Percentiles rank a stretch among this genome's conserved stretches.
These are phyloP conservation scores for Tetheella fluctuosa DNA, from an alignment of 2,888 invertebrate genomes.

Conservation along the genomic window DNA sequence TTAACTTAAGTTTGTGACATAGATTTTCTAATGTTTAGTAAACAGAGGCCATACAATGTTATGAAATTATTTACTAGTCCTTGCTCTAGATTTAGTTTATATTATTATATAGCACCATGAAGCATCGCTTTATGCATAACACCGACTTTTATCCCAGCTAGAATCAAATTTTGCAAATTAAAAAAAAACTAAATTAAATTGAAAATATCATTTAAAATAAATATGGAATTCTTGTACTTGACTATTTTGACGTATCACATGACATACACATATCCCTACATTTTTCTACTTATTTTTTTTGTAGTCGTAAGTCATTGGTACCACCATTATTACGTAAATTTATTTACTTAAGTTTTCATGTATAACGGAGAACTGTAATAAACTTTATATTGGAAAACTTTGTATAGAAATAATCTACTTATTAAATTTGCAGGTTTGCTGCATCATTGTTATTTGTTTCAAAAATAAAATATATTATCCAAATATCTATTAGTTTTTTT, in stretches of 20 bases:
- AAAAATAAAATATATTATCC: slow-evolving; percentile 68
- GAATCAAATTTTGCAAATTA: no score
- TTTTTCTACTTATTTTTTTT: slow-evolving; percentile 15
- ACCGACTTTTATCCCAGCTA: not conserved
- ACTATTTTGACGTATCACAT: not conserved
- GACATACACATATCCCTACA: slow-evolving; percentile 20
- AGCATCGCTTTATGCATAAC: no score
- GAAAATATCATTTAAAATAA: no score
- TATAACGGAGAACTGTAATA: not conserved
- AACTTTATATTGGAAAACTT: slow-evolving; percentile 30
- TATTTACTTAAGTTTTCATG: slow-evolving; percentile 20
- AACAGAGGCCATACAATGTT: slow-evolving; percentile 68
- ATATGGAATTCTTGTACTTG: no score
- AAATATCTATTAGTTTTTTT: slow-evolving; percentile 32
- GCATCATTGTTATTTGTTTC: slow-evolving; percentile 62
- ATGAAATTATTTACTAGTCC: slow-evolving; percentile 62
- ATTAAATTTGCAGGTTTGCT: slow-evolving; percentile 31
- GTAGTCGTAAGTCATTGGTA: slow-evolving; percentile 22
- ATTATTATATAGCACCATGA: not conserved
- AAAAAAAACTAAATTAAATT: no score
- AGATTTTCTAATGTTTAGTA: slow-evolving; percentile 21
- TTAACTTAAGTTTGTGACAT: slow-evolving; percentile 25
- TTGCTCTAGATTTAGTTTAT: slow-evolving; percentile 14
- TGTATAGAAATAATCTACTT: slow-evolving; percentile 48
- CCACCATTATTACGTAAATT: slow-evolving; percentile 32